Base-by-base conservation (phyloP, 2,113 vertebrate species). In the Neomonachus schauinslandi region DNA sequence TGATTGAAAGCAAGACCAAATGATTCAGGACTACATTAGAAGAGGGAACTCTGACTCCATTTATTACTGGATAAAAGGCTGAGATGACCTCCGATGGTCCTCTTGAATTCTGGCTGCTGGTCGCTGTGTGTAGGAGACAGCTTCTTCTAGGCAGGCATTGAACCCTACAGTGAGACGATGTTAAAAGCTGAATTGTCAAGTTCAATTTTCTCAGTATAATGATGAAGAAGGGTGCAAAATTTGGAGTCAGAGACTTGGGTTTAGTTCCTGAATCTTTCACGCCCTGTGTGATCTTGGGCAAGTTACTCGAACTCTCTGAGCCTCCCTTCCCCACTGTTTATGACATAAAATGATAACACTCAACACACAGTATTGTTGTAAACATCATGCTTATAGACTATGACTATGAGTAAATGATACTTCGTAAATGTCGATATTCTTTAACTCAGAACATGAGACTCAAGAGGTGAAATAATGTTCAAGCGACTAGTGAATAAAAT, bases 261-360 rank as follows among this genome's bases (percentile, higher is more conserved):
- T 94, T 42, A 10, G 7, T n/a, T 46, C 26, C 21, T 31, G 18
- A 55, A 39, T 36, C 28, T 93, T 90, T 72, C 57, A 14, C 3
- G 24, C 18, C 6, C 93, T 13, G 2, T n/a, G 2, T 31, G 33
- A 86, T 33, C 39, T 72, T 53, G 26, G n/a, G 8, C 28, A 61
- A 39, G 4, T 36, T 33, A 18, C 3, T 69, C 2, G 15, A 79
- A 22, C 18, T 67, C 59, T 36, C 55, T 31, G 67, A 91, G 65
- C 24, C 80, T 76, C 16, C 0, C 2, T 28, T 82, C 16, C 72
- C 51, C 21, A 3, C 1, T 7, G 21, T 12, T 0, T 5, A 4
- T 46, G 65, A n/a, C 5, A 3, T 11, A 55, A 8, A 8, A 19
- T 14, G 9, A 18, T 26, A 9, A 42, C 0, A 0, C 7, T 89